These are phyloP conservation scores for Brenthis hecate DNA, from an alignment of 2,888 invertebrate genomes.

Conservation along the genomic window DNA sequence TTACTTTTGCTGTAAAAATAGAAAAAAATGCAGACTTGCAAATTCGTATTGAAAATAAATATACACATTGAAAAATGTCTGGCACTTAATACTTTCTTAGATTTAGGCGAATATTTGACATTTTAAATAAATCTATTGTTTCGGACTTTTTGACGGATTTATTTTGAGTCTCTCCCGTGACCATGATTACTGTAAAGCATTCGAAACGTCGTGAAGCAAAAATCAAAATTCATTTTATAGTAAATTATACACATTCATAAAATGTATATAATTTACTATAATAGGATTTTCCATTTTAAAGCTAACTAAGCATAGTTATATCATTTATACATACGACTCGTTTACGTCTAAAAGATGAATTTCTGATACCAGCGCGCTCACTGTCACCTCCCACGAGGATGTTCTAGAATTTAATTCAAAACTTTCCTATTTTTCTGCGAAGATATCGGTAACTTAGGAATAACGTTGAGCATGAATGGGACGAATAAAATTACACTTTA, in stretches of 20 bases:
- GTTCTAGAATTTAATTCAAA: conserved; percentile 60
- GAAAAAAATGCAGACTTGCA: conserved; percentile 1
- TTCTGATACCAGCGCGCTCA: conserved; percentile 41
- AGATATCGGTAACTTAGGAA: conserved; percentile 36
- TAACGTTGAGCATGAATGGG: conserved; percentile 28
- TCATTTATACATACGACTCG: conserved; percentile 4
- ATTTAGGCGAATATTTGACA: too few relatives aligned
- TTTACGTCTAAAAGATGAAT: conserved; percentile 49
- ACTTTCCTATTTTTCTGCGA: conserved; percentile 56
- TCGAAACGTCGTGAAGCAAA: too few relatives aligned
- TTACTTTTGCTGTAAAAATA: conserved; percentile 4
- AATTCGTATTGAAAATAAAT: background rate
- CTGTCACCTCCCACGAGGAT: conserved; percentile 36
- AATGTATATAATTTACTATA: too few relatives aligned
- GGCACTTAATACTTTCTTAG: too few relatives aligned
- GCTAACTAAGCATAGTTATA: conserved; percentile 1
- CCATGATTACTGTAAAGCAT: too few relatives aligned
- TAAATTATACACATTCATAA: too few relatives aligned
- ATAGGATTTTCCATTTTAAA: background rate
- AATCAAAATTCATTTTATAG: too few relatives aligned
- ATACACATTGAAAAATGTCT: background rate
- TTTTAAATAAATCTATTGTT: too few relatives aligned
- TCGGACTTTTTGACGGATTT: too few relatives aligned
- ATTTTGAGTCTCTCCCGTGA: too few relatives aligned
- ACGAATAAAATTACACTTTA: conserved; percentile 34